These are phyloP conservation scores for Phrynosoma platyrhinos DNA, from an alignment of 2,113 vertebrate genomes.

Conservation along the genomic window DNA sequence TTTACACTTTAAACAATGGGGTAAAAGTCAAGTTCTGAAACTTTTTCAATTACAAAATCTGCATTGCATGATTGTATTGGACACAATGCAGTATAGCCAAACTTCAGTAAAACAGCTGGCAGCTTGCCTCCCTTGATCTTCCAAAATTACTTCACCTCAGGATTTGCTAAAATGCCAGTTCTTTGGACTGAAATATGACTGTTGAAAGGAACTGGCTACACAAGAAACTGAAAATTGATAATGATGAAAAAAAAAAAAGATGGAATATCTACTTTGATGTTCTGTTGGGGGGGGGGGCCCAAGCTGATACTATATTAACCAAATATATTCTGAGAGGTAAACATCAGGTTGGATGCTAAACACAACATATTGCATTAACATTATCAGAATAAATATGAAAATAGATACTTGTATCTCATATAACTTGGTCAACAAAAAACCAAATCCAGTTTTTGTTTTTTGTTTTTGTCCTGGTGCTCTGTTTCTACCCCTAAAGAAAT, in stretches of 20 bases:
- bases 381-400: neutral
- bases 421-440: neutral
- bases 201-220: neutral
- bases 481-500: too few species aligned
- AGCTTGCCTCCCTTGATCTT: neutral
- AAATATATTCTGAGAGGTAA: neutral
- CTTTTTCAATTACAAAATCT: neutral
- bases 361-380: neutral
- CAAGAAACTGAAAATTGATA: neutral
- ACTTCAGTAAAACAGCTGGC: conserved; percentile 5
- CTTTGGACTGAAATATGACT: neutral
- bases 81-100: conserved; percentile 1
- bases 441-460: too few species aligned
- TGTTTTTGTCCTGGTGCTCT: too few species aligned
- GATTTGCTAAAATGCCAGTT: conserved; percentile 9
- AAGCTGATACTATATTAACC: neutral
- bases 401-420: neutral
- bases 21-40: neutral
- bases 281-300: neutral
- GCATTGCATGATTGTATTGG: neutral
- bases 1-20: neutral
- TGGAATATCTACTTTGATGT: neutral
- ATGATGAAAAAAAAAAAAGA: neutral
- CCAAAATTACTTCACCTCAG: conserved; percentile 5
- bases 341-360: neutral